Percentiles rank a stretch among this genome's conserved stretches.
Evolutionary conservation across 2,888 invertebrate genomes (phyloP).

Genomic region (Rotaria magnacalcarata): DNA sequence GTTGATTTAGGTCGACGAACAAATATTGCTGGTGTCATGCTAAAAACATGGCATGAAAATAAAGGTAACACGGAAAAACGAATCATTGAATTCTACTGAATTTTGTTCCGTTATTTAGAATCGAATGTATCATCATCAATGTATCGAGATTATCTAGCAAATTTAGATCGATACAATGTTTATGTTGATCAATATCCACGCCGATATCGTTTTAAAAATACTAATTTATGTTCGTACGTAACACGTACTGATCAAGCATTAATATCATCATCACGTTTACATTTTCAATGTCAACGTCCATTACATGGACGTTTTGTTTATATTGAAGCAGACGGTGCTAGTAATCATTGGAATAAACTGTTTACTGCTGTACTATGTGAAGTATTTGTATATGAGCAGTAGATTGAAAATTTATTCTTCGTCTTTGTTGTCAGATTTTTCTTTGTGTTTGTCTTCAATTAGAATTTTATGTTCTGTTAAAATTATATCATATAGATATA

Average conservation of each 20-base stretch:
- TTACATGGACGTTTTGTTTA: slow-evolving; percentile 61
- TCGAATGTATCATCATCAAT: background rate
- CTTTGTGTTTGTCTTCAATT: background rate
- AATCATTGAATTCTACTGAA: background rate
- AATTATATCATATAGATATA: background rate
- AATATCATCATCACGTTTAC: slow-evolving; percentile 59
- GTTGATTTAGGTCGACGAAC: slow-evolving; percentile 61
- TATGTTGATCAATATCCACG: slow-evolving; percentile 60
- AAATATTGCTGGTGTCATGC: slow-evolving; percentile 60
- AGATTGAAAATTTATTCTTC: background rate
- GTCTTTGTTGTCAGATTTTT: background rate
- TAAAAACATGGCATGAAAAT: slow-evolving; percentile 62
- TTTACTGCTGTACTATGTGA: slow-evolving; percentile 63
- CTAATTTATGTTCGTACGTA: slow-evolving; percentile 58
- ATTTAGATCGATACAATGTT: slow-evolving; percentile 61
- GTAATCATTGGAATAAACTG: slow-evolving; percentile 60
- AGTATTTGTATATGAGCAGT: slow-evolving; percentile 59
- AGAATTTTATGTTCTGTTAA: background rate
- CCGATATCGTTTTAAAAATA: slow-evolving; percentile 49
- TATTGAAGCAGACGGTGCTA: slow-evolving; percentile 62
- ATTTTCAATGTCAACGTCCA: slow-evolving; percentile 60
- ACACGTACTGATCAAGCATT: slow-evolving; percentile 61
- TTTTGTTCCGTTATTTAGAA: background rate
- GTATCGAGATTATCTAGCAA: slow-evolving; percentile 57
- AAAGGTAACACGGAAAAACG: slow-evolving; percentile 38